These are phyloP conservation scores for Acrossocheilus wenchowensis DNA, from an alignment of 2,797 vertebrate genomes.

Conservation along the genomic window DNA sequence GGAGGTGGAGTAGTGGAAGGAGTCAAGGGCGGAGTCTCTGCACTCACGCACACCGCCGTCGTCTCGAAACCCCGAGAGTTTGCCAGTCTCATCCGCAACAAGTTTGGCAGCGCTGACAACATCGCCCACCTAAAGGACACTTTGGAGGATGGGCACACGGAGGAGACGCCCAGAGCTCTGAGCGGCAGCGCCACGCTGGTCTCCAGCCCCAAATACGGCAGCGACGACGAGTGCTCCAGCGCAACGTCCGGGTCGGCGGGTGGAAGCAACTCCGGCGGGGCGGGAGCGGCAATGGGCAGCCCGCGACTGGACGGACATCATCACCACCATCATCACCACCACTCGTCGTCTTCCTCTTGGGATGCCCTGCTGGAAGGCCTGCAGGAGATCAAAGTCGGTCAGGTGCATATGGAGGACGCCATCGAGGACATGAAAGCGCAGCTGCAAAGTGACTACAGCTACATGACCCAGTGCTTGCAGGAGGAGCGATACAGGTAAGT, in stretches of 20 bases:
- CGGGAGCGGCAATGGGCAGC: slow-evolving; percentile 86
- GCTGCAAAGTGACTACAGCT: slow-evolving; percentile 94
- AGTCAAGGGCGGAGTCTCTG: slow-evolving; percentile 92
- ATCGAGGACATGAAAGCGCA: slow-evolving; percentile 96
- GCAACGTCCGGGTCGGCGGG: slow-evolving; percentile 89
- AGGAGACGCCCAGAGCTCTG: slow-evolving; percentile 87
- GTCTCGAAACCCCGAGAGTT: slow-evolving; percentile 96
- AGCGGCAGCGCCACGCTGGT: slow-evolving; percentile 96
- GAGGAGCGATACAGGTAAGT: slow-evolving; percentile 78
- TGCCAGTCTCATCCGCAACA: slow-evolving; percentile 96
- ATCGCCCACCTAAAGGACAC: slow-evolving; percentile 95
- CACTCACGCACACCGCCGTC: slow-evolving; percentile 92
- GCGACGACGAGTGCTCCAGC: slow-evolving; percentile 95
- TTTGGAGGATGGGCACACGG: slow-evolving; percentile 83
- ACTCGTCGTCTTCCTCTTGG: slow-evolving; percentile 83
- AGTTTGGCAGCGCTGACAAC: slow-evolving; percentile 97
- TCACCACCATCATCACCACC: slow-evolving; percentile 81
- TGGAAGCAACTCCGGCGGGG: slow-evolving; percentile 91
- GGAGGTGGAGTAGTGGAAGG: slow-evolving; percentile 95
- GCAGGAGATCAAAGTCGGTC: slow-evolving; percentile 93
- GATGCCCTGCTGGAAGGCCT: slow-evolving; percentile 92
- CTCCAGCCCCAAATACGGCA: slow-evolving; percentile 96
- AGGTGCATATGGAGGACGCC: slow-evolving; percentile 93
- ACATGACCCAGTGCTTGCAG: slow-evolving; percentile 97
- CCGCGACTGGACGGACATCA: slow-evolving; percentile 87